Base-by-base conservation (phyloP, 2,113 vertebrate species). In the Sebastes schlegelii region DNA sequence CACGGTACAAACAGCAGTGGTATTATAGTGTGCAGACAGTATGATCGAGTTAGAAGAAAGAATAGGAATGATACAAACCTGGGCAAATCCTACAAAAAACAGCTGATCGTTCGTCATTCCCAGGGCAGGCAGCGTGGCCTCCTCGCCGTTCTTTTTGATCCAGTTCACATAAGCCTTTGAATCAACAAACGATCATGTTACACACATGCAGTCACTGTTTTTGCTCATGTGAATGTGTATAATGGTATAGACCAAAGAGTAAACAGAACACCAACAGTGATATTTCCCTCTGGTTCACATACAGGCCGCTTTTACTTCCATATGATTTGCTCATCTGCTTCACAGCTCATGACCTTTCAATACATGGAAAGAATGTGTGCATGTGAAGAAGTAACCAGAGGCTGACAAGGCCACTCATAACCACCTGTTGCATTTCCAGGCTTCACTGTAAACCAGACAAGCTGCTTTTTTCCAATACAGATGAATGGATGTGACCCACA, bases 31-130 rank as follows among this genome's bases (percentile, higher is more conserved):
- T 42, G 11, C 1, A 5, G 19, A 64, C 45, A 70, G 34, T 13
- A 43, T 11, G 4, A 45, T 63, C 0, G 17, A 11, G 19, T 34
- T 0, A 64, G 48, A 60, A 4, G 1, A 55, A 43, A 13, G 3
- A 75, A 34, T 21, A 7, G n/a, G 21, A 68, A 1, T n/a, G 1
- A 11, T 12, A 95, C 96, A 90, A 83, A 99, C 98, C 97, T 99
- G 98, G 0, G 98, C 98, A 19, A 99, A 99, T 13, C 97, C 97
- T 1, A 99, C 93, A 0, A 99, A 99, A 92, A 99, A 99, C 77
- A 99, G 96, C 93, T 99, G 98, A 86, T 97, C 92, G 77, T 99
- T 99, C 3, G 97, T 97, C 93, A 99, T 96, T 58, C 96, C 96
- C 0, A 99, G 94, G 0, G 97, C 95, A 0, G 98, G 98, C 79